Evolutionary conservation across 2,113 vertebrate species (phyloP), one percentile per base, ranked within the genome.

Genomic region (Rousettus leschenaultii): DNA sequence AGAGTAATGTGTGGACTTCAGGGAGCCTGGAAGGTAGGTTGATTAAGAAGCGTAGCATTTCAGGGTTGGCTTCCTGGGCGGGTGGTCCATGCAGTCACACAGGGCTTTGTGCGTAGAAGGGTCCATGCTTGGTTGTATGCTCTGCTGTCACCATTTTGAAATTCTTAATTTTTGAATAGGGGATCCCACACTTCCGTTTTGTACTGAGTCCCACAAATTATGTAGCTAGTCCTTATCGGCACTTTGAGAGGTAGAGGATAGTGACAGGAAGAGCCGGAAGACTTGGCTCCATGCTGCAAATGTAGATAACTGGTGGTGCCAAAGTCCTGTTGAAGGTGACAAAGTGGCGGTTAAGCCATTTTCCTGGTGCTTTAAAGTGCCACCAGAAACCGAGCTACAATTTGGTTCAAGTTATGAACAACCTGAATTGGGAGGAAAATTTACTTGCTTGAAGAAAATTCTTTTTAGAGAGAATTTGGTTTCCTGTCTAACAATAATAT

Each of bases 1-100:
- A 86, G 38, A 5, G 13, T 24, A 24, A 35, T 0, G 3, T 40
- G 30, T 35, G 28, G 11, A 6, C 12, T 24, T 7, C 5, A 35
- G 11, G 22, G 3, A 68, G 14, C 2, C 6, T 4, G 26, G 48
- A 9, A 35, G 6, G 15, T 2, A 33, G 33, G 9, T 0, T 10
- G 8, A 33, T 51, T 21, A 70, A 45, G 45, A 30, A 2, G 4
- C 4, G 6, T 59, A 4, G 10, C 7, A 51, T 1, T 33, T 73
- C 55, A 13, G 30, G 45, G 7, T 4, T 7, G 14, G n/a, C 15
- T 18, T 65, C 9, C 7, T 2, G 3, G 51, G 38, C 13, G 3
- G 0, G 30, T 55, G 71, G 43, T 15, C n/a, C 9, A 4, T 2
- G 0, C 0, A 26, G 43, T 51, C 45, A 33, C 78, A 13, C 2